Evolutionary conservation across 2,888 invertebrate species (phyloP).

Genomic region (Macroteleia sp.): DNA sequence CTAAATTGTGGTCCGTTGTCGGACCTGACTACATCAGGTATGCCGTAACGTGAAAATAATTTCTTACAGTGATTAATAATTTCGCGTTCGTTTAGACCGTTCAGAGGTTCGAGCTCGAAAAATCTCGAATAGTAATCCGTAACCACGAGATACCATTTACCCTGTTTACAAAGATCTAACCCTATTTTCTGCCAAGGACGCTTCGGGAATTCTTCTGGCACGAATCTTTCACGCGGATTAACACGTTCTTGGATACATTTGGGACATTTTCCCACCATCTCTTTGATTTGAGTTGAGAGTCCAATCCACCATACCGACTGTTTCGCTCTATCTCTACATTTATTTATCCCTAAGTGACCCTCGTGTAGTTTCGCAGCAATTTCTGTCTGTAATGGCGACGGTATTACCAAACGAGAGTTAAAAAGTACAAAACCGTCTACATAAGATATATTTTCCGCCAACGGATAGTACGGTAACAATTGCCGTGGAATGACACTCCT

Average conservation of each 20-base stretch:
- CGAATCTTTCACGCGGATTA: conserved; percentile 41
- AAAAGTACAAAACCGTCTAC: neutral
- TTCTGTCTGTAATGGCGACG: conserved; percentile 19
- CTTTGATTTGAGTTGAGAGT: conserved; percentile 33
- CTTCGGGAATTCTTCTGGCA: conserved; percentile 55
- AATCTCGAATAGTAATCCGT: conserved; percentile 66
- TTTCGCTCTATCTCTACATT: conserved; percentile 63
- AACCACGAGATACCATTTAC: conserved; percentile 59
- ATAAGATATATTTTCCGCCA: neutral
- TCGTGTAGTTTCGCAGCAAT: conserved; percentile 63
- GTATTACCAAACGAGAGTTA: neutral
- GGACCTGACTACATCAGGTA: conserved; percentile 23
- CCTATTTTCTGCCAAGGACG: conserved; percentile 67
- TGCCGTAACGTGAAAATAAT: conserved; percentile 31
- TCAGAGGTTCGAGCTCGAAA: conserved; percentile 51
- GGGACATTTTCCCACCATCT: conserved; percentile 51
- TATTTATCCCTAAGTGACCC: conserved; percentile 70
- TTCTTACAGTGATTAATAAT: conserved; percentile 32
- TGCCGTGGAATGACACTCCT: neutral
- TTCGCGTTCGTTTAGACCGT: conserved; percentile 24
- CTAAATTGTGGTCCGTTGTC: conserved; percentile 59
- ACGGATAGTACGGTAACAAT: neutral
- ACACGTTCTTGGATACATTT: conserved; percentile 51
- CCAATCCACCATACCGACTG: conserved; percentile 68
- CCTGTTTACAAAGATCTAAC: conserved; percentile 58